Base-by-base conservation (phyloP, 1,140 invertebrate genomes). In the Rhysida immarginata region DNA sequence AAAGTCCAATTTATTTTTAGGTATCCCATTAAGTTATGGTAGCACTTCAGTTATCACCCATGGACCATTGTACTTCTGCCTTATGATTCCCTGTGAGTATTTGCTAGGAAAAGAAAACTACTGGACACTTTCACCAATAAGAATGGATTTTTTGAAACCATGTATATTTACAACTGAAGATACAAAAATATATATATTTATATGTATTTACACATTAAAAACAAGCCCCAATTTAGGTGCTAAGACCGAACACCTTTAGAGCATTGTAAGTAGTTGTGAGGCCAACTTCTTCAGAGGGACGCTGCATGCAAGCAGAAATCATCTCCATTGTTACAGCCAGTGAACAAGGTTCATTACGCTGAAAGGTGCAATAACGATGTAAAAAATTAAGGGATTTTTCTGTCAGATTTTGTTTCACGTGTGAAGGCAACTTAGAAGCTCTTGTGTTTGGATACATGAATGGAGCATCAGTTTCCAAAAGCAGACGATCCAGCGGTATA, bases 391-490 rank as follows among this genome's bases (percentile, higher is more conserved):
- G 68, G n/a, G 78, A 69, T 75, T 87, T 80, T 73, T 91, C 85
- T 8, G 89, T 90, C 46, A 96, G 73, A 43, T 80, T 79, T 62
- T 87, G 82, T 73, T 92, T 94, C 2, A 96, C 82, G 66, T 86
- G 80, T 54, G 79, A 67, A 26, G 89, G 86, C 62, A 96, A 69
- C 70, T 95, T 95, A 20, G 88, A 91, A 52, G 90, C 90, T 67
- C 91, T 76, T 45, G 88, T 89, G 67, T 96, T 96, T 0, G 91
- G 91, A 70, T 91, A 96, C 87, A 95, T 92, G 65, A 91, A 96
- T 0, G 92, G 92, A 11, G 90, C 83, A 74, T 96, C 92, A 1
- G 88, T 93, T 73, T 95, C 90, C 1, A 96, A 80, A 26, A 96
- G 66, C 50, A 95, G 72, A 67, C 79, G 78, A 62, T 96, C 87